Conservation (phyloP, 1,140 invertebrate genomes). For the Drosophila parabipectinata region DNA sequence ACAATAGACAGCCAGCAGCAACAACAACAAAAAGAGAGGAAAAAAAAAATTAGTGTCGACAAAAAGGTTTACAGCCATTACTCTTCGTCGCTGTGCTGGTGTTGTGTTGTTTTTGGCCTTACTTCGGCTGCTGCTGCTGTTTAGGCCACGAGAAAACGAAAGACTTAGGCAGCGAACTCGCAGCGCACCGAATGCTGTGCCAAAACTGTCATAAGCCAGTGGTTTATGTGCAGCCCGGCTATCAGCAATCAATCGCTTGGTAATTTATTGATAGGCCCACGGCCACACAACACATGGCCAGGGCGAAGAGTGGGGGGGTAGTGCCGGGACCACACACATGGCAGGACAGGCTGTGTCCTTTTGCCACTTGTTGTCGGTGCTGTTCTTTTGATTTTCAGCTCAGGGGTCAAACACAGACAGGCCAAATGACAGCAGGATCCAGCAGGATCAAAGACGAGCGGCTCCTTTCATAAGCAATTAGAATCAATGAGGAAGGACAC, state of each 20-base stretch:
- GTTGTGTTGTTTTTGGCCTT: slow-evolving; percentile 6
- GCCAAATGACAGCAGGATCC: slow-evolving; percentile 44
- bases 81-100: slow-evolving; percentile 58
- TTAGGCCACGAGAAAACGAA: slow-evolving; percentile 66
- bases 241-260: slow-evolving; percentile 75
- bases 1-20: slow-evolving; percentile 36
- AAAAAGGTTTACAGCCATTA: slow-evolving; percentile 83
- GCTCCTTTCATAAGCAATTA: slow-evolving; percentile 73
- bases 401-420: not conserved
- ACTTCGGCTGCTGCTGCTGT: slow-evolving; percentile 46
- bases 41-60: slow-evolving; percentile 82
- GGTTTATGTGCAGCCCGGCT: slow-evolving; percentile 70
- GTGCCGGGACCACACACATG: slow-evolving; percentile 48
- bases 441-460: slow-evolving; percentile 45
- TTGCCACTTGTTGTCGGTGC: slow-evolving; percentile 66
- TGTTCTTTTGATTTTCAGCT: slow-evolving; percentile 45
- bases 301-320: slow-evolving; percentile 10
- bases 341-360: slow-evolving; percentile 30
- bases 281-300: slow-evolving; percentile 45
- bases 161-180: slow-evolving; percentile 80
- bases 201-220: slow-evolving; percentile 80
- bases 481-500: slow-evolving; percentile 78
- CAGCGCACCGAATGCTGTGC: slow-evolving; percentile 48
- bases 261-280: slow-evolving; percentile 72
- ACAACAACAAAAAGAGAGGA: slow-evolving; percentile 32